Evolutionary conservation across 2,113 vertebrate species (phyloP).

Genomic region (Dolichotis patagonum): DNA sequence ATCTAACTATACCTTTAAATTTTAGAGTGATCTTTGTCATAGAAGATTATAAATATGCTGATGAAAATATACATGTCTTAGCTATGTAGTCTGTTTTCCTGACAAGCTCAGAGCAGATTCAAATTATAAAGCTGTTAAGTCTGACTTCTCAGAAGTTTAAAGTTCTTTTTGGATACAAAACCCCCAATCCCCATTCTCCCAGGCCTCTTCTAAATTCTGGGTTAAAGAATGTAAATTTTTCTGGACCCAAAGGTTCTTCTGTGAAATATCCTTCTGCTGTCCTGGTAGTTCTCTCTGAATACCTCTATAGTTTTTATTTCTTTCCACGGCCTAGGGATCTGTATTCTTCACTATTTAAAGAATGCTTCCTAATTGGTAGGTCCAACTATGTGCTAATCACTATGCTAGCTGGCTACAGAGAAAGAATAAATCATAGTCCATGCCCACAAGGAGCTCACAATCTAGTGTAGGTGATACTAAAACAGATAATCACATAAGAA

Average conservation of each 20-base stretch:
- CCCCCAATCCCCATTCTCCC: neutral
- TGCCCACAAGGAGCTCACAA: neutral
- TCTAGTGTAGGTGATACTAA: neutral
- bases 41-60: constrained; percentile 47
- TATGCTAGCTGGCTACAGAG: neutral
- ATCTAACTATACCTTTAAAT: constrained; percentile 15
- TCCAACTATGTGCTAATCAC: constrained; percentile 5
- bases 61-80: constrained; percentile 53
- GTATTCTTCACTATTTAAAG: constrained; percentile 37
- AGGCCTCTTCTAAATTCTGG: neutral
- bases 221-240: constrained; percentile 48
- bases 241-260: neutral
- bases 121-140: constrained; percentile 14
- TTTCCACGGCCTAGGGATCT: neutral
- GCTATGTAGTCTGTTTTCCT: constrained; percentile 1
- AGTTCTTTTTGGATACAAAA: neutral
- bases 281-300: neutral
- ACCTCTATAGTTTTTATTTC: neutral
- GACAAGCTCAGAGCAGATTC: neutral
- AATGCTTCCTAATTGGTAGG: neutral
- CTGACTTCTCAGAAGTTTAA: constrained; percentile 22
- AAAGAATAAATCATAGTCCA: neutral
- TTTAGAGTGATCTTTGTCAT: neutral
- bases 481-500: neutral
- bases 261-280: neutral